These are phyloP conservation scores for Pontoporia blainvillei DNA, from an alignment of 2,113 vertebrate species.

Conservation along the genomic window DNA sequence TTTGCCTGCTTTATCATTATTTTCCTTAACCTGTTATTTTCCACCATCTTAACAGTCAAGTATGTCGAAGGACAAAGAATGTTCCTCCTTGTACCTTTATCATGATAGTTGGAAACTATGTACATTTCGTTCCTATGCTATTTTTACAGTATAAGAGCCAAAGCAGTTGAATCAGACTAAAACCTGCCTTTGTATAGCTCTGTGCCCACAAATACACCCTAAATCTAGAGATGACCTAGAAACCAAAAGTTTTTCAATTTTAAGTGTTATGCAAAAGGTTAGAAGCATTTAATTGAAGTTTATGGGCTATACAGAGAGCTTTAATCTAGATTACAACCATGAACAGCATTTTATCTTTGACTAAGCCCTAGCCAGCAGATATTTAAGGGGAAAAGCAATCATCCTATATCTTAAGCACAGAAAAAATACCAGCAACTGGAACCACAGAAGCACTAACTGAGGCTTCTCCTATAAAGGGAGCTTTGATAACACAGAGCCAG, in stretches of 20 bases:
- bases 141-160: constrained; percentile 20
- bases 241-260: constrained; percentile 42
- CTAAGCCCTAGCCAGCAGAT: constrained; percentile 15
- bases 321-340: constrained; percentile 49
- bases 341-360: constrained; percentile 27
- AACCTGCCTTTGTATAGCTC: constrained; percentile 2
- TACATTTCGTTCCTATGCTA: constrained; percentile 12
- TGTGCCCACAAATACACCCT: neutral
- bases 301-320: neutral
- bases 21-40: constrained; percentile 46
- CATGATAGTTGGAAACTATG: neutral
- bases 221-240: constrained; percentile 55
- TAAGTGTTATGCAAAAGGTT: constrained; percentile 56
- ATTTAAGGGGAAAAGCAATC: constrained; percentile 10
- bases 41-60: neutral
- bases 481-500: constrained; percentile 30
- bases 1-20: neutral
- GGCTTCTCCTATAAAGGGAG: neutral
- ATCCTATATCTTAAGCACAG: neutral
- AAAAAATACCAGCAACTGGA: neutral
- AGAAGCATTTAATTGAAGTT: constrained; percentile 45
- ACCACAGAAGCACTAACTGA: neutral
- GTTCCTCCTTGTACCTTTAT: neutral
- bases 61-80: neutral
- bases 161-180: constrained; percentile 43